Conservation (phyloP, 2,797 vertebrate species). For the Gadopsis bispinosus region DNA sequence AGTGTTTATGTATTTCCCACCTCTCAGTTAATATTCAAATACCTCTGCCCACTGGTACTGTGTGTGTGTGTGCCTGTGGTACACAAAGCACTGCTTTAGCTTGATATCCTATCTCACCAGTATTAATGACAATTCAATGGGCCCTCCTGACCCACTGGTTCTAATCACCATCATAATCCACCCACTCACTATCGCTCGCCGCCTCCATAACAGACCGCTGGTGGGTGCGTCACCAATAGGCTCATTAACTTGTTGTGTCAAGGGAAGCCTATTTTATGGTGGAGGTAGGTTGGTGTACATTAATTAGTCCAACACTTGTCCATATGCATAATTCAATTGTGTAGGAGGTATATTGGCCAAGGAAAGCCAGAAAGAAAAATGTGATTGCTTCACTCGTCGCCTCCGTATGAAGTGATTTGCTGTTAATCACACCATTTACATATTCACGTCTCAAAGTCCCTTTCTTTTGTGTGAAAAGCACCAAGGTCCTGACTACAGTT, state of each 20-base stretch:
- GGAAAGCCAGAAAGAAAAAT: slow-evolving; percentile 52
- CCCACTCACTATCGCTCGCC: slow-evolving; percentile 60
- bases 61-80: slow-evolving; percentile 14
- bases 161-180: slow-evolving; percentile 72
- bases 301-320: slow-evolving; percentile 83
- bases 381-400: slow-evolving; percentile 60
- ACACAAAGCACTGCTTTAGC: slow-evolving; percentile 22
- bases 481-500: slow-evolving; percentile 1
- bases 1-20: slow-evolving; percentile 72
- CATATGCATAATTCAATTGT: slow-evolving; percentile 82
- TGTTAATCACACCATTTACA: slow-evolving; percentile 49
- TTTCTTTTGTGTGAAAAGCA: slow-evolving; percentile 31
- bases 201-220: slow-evolving; percentile 47
- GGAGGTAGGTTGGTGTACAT: slow-evolving; percentile 68
- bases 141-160: slow-evolving; percentile 69
- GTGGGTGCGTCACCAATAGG: slow-evolving; percentile 48
- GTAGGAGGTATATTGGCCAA: slow-evolving; percentile 79
- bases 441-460: slow-evolving; percentile 31
- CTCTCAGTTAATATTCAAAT: slow-evolving; percentile 76
- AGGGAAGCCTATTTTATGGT: slow-evolving; percentile 67
- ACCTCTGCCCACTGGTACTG: slow-evolving; percentile 56
- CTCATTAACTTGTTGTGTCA: slow-evolving; percentile 64
- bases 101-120: slow-evolving; percentile 56
- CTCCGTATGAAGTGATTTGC: slow-evolving; percentile 62
- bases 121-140: slow-evolving; percentile 68